Evolutionary conservation across 1,140 invertebrate species (phyloP).

Genomic region (Trichogramma pretiosum): DNA sequence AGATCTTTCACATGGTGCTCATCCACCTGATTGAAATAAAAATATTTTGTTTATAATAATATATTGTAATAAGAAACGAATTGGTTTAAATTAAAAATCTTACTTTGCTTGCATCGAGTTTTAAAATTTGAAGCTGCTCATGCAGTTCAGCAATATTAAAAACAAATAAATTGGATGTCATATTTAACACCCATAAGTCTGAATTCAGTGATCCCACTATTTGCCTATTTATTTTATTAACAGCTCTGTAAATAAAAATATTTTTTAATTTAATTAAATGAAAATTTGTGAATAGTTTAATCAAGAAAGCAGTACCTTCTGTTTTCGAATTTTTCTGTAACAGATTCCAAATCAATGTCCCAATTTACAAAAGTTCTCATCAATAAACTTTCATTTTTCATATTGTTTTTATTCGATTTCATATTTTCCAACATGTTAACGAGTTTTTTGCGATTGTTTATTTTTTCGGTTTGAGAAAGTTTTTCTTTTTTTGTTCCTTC

Average conservation of each 20-base stretch:
- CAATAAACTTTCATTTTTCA: constrained; percentile 19
- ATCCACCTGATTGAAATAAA: constrained; percentile 20
- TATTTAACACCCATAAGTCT: constrained; percentile 27
- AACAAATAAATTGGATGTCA: constrained; percentile 25
- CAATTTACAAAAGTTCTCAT: constrained; percentile 25
- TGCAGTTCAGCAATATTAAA: constrained; percentile 23
- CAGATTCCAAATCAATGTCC: constrained; percentile 21
- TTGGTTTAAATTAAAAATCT: constrained; percentile 6
- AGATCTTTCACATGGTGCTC: constrained; percentile 21
- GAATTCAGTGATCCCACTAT: constrained; percentile 25
- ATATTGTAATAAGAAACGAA: background rate
- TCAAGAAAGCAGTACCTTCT: constrained; percentile 5
- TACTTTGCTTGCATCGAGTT: constrained; percentile 18
- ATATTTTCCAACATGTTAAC: constrained; percentile 28
- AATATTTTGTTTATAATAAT: constrained; percentile 2
- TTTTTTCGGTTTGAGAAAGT: background rate
- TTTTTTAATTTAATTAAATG: constrained; percentile 9
- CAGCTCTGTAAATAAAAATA: background rate
- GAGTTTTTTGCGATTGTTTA: constrained; percentile 26
- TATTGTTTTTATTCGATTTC: constrained; percentile 20
- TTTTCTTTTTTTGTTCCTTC: constrained; percentile 17
- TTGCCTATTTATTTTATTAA: constrained; percentile 8
- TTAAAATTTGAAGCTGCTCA: constrained; percentile 19
- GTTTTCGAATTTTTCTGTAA: constrained; percentile 18
- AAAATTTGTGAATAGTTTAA: constrained; percentile 13